Percentiles rank a stretch among this genome's conserved stretches.
These are phyloP conservation scores for Osmerus eperlanus DNA, from an alignment of 2,113 vertebrate genomes.

Conservation along the genomic window DNA sequence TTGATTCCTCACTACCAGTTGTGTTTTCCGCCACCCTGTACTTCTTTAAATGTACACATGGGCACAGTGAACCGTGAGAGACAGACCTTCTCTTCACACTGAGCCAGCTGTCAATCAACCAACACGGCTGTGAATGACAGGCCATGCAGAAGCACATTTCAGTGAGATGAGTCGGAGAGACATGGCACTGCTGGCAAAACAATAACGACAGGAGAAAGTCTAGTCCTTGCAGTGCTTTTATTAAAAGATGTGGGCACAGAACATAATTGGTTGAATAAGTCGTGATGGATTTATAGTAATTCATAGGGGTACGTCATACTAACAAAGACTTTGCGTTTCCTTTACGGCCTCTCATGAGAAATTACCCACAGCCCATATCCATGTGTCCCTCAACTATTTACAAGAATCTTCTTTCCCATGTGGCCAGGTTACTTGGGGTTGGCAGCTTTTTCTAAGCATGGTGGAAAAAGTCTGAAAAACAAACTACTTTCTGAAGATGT, in stretches of 20 bases:
- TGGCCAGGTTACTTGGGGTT: background rate
- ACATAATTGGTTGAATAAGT: constrained; percentile 32
- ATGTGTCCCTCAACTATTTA: background rate
- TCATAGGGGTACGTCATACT: background rate
- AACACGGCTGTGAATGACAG: constrained; percentile 60
- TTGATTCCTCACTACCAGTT: constrained; percentile 25
- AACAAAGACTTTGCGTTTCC: background rate
- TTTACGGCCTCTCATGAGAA: background rate
- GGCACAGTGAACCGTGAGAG: constrained; percentile 55
- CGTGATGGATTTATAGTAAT: background rate
- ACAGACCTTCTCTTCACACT: constrained; percentile 52
- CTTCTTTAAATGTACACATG: constrained; percentile 64
- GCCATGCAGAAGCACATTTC: constrained; percentile 69
- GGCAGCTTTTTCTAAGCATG: background rate
- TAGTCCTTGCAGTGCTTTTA: constrained; percentile 40
- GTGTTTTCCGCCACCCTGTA: constrained; percentile 52
- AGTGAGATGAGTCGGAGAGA: constrained; percentile 45
- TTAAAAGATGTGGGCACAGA: constrained; percentile 51
- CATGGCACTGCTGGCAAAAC: constrained; percentile 54
- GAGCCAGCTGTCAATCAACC: constrained; percentile 64
- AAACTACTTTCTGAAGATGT: background rate
- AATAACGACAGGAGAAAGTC: constrained; percentile 43
- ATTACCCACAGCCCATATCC: constrained; percentile 1
- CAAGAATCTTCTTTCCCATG: background rate
- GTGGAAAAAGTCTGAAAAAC: background rate